These are phyloP conservation scores for Gambusia affinis DNA, from an alignment of 2,113 vertebrate genomes.

Conservation along the genomic window DNA sequence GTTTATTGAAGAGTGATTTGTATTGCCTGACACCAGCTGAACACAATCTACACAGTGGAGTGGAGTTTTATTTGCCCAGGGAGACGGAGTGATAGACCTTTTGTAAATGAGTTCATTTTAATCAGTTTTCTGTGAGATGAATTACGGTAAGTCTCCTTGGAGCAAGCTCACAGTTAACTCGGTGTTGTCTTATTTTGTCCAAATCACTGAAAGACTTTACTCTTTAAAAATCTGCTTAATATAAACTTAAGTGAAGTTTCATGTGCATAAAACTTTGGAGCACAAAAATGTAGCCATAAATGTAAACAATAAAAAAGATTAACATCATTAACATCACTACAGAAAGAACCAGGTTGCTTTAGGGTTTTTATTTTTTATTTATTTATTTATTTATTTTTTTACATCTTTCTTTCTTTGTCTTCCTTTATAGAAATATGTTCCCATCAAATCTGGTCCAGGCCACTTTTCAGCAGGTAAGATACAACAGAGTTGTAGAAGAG, in stretches of 20 bases:
- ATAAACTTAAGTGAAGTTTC: too few species aligned
- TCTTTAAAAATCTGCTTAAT: neutral
- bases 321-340: too few species aligned
- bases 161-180: neutral
- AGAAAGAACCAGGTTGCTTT: too few species aligned
- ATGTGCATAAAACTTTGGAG: too few species aligned
- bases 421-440: slow-evolving; percentile 92
- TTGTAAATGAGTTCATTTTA: neutral
- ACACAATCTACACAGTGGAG: neutral
- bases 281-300: too few species aligned
- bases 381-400: too few species aligned
- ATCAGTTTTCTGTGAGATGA: neutral
- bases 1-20: neutral
- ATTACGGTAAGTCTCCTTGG: neutral
- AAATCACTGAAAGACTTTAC: neutral
- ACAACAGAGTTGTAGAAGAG: neutral
- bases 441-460: slow-evolving; percentile 96
- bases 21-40: too few species aligned
- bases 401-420: neutral
- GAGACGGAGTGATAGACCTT: neutral
- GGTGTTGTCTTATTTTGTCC: neutral
- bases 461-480: slow-evolving; percentile 94
- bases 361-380: neutral
- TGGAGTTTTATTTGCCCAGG: neutral
- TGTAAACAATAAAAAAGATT: too few species aligned